Base-by-base conservation (phyloP, 1,140 invertebrate species). In the Whitmania pigra region DNA sequence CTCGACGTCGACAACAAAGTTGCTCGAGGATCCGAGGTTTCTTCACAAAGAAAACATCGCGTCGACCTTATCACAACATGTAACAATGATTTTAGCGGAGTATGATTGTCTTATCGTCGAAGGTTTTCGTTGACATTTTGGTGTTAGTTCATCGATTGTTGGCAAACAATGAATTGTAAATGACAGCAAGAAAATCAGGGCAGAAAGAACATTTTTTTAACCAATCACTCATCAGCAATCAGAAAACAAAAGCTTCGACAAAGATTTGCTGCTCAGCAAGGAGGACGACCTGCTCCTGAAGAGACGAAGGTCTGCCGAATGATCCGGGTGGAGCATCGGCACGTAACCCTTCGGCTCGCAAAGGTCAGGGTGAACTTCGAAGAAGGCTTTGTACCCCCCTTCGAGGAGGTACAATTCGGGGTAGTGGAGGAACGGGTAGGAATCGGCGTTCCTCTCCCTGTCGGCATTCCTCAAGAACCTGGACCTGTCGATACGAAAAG, bases 401-500 rank as follows among this genome's bases (percentile, higher is more conserved):
- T 95, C 88, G 11, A 99, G 85, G 0, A 99, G 82, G 80, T 99
- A 99, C 15, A 97, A 83, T 81, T 99, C 95, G 0, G 94, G 94
- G 84, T 94, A 96, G 77, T 90, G 85, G 0, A 99, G 83, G 0
- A 85, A 84, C 0, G 96, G 96, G 82, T 98, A 99, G 67, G 85
- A 85, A 55, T 90, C 87, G 67, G 87, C 87, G 79, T 98, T 95
- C 5, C 86, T 80, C 57, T 87, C 84, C 1, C 96, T 85, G 81
- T 99, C 96, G 25, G 86, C 82, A 66, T 88, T 89, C 0, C 96
- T 86, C 9, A 99, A 82, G 79, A 89, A 93, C 0, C 91, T 86
- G 29, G 69, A 70, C 29, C 69, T 70, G 43, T 20, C 29, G 57
- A 6, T 7, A 20, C 22, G 22, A 25, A 36, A 36, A 67, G 36